Evolutionary conservation across 2,888 invertebrate species (phyloP).

Genomic region (Chesias legatella): DNA sequence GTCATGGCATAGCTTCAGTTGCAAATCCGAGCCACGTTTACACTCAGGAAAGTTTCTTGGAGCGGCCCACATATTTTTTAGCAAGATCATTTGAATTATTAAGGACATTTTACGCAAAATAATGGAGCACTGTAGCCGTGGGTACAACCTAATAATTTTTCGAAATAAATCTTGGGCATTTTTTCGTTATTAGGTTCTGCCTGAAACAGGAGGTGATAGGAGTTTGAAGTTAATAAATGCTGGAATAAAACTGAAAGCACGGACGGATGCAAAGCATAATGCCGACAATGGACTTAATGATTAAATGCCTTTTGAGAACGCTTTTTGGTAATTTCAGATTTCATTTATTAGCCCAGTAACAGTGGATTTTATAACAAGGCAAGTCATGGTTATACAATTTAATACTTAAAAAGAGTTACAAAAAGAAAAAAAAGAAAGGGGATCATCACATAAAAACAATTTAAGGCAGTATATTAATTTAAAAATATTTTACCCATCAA

Average conservation of each 20-base stretch:
- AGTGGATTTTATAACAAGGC: too few relatives aligned
- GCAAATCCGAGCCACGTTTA: conserved; percentile 37
- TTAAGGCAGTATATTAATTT: too few relatives aligned
- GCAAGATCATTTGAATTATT: conserved; percentile 26
- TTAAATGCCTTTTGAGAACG: conserved; percentile 26
- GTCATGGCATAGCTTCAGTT: conserved; percentile 39
- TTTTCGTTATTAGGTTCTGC: conserved; percentile 51
- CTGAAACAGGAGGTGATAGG: conserved; percentile 34
- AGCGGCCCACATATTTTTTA: conserved; percentile 20
- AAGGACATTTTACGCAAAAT: conserved; percentile 30
- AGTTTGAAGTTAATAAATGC: conserved; percentile 45
- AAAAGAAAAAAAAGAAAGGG: too few relatives aligned
- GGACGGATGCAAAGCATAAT: conserved; percentile 39
- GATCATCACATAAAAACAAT: too few relatives aligned
- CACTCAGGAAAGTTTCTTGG: conserved; percentile 35
- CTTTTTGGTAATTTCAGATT: not conserved
- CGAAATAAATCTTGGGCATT: conserved; percentile 47
- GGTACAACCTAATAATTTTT: conserved; percentile 43
- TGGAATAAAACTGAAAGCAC: conserved; percentile 42
- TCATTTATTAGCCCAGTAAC: too few relatives aligned
- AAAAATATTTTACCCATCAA: too few relatives aligned
- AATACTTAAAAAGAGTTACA: too few relatives aligned
- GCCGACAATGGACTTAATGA: conserved; percentile 46
- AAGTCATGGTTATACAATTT: too few relatives aligned
- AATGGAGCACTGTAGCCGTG: conserved; percentile 25